Base-by-base conservation (phyloP, 2,797 vertebrate species). In the Naso thynnoides region DNA sequence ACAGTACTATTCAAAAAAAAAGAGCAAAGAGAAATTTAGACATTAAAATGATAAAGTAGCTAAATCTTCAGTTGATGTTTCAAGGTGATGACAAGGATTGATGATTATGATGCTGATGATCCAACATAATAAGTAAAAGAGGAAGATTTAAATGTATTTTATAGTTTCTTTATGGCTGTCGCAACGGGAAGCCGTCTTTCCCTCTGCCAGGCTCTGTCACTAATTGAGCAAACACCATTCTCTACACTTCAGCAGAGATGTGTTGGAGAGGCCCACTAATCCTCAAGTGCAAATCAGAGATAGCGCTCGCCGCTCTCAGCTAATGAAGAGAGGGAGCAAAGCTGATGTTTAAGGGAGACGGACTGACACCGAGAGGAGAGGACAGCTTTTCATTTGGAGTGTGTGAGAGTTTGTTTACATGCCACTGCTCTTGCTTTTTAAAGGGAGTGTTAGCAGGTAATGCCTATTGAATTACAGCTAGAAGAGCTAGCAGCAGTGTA, bases 271-370 rank as follows among this genome's bases (percentile, higher is more conserved):
- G 68, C 54, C 52, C 61, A 39, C 83, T 84, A 80, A 81, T 89
- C 87, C 73, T 87, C 39, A 62, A 91, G 86, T 86, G 84, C 74
- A 78, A 91, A 89, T 88, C 90, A 85, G 73, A 73, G 66, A 69
- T 81, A 64, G 74, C 42, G 33, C 81, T 86, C 63, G 16, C 39
- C 53, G 57, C 81, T 76, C 53, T 70, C 49, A 31, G 75, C 76
- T 86, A 88, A 89, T 87, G 85, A 90, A 87, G 78, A 82, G 77
- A 47, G 52, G 45, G 63, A 70, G 73, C 56, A 78, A 42, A 54
- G 75, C 58, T 58, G 72, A 87, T 82, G 57, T 84, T 73, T 48
- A 24, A 65, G 70, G 55, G 69, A 84, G 77, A 68, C 13, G 3
- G 44, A 29, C 64, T 23, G 66, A 79, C 69, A 45, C 54, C 27